Evolutionary conservation across 1,140 invertebrate genomes (phyloP).

Genomic region (Rhagoletis zephyria): DNA sequence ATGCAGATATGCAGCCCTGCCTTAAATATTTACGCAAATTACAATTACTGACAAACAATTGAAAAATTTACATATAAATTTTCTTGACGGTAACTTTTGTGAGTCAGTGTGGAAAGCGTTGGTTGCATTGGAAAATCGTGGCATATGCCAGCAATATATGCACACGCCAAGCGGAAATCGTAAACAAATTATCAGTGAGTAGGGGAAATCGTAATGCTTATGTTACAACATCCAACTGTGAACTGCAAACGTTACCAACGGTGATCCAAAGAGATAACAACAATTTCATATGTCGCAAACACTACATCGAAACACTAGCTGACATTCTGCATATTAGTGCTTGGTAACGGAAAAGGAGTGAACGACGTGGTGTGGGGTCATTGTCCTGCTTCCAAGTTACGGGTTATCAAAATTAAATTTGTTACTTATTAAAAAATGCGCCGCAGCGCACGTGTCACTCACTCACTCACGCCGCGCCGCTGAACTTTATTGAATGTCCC

Average conservation of each 20-base stretch:
- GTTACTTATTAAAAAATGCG: constrained; percentile 44
- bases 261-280: constrained; percentile 53
- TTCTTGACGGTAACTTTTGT: neutral
- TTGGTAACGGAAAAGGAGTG: neutral
- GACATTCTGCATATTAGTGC: constrained; percentile 19
- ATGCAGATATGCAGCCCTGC: neutral
- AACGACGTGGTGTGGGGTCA: neutral
- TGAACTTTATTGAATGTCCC: neutral
- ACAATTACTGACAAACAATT: neutral
- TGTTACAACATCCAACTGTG: neutral
- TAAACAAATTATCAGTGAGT: neutral
- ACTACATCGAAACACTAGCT: neutral
- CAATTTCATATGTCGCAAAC: constrained; percentile 50
- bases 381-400: constrained; percentile 31
- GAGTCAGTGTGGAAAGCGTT: neutral
- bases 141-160: constrained; percentile 16
- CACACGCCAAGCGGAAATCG: neutral
- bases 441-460: constrained; percentile 48
- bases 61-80: neutral
- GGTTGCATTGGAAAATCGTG: neutral
- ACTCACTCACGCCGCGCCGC: neutral
- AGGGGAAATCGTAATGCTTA: neutral
- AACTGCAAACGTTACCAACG: neutral
- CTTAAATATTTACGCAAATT: neutral
- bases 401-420: constrained; percentile 51